Base-by-base conservation (phyloP, 1,140 invertebrate species). In the Hestina assimilis region DNA sequence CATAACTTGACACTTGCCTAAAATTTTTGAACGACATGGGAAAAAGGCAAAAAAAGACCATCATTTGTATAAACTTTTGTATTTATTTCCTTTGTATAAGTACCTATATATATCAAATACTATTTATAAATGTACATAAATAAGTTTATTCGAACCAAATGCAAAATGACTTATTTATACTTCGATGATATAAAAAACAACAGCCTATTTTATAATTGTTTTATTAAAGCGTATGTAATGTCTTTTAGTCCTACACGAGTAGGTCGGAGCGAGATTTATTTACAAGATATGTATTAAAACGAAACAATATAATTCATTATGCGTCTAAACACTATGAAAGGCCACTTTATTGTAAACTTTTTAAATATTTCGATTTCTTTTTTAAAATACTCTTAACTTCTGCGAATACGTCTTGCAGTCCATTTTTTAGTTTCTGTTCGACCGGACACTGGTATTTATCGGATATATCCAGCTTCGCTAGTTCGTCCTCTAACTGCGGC, bases 301-400 rank as follows among this genome's bases (percentile, higher is more conserved):
- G 68, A 68, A 59, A 64, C 47, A n/a, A n/a, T 64, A 65, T 53
- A 46, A 72, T 53, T 70, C 63, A 59, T 59, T 52, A 57, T 50
- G 38, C 7, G 29, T 26, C 26, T 19, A 38, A 14, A 20, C 29
- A 55, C 31, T 21, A 29, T 17, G 35, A 24, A 70, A 70, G 64
- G 62, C 62, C 62, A 72, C 63, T 63, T 65, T 56, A 73, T 64
- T 68, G 71, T 59, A 73, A 64, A 64, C 58, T 80, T 53, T 84
- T 83, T 46, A 87, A 67, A 61, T 84, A 84, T 54, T 83, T 83
- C 0, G 67, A 48, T 68, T 84, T 87, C 31, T 77, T 79, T 46
- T 74, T 81, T 21, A 86, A 59, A 47, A 86, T 82, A 58, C 74
- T 79, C 26, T 69, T 74, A 4, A 83, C 61, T 3, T 82, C 81